These are phyloP conservation scores for Trichomalopsis sarcophagae DNA, from an alignment of 1,140 invertebrate species.

Conservation along the genomic window DNA sequence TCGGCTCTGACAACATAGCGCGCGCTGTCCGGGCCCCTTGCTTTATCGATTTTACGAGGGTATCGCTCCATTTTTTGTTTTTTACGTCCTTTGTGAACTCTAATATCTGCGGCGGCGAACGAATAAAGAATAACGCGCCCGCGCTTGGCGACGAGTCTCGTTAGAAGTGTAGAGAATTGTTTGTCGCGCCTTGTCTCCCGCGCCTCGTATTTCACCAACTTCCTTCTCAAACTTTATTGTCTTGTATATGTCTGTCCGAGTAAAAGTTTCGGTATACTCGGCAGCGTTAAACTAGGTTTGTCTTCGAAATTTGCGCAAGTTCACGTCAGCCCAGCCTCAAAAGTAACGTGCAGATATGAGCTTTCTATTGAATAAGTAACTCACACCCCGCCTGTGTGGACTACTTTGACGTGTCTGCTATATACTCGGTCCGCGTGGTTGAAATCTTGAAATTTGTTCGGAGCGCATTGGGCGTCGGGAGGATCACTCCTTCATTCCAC, in stretches of 20 bases:
- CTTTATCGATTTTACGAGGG: neutral
- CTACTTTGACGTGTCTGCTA: neutral
- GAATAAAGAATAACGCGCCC: no score
- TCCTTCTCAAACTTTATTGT: neutral
- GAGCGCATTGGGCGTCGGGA: no score
- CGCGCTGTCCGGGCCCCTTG: neutral
- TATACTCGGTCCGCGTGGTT: no score
- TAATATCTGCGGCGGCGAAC: no score
- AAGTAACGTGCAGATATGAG: neutral
- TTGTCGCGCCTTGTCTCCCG: neutral
- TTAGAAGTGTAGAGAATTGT: neutral
- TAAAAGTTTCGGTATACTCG: neutral
- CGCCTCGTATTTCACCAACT: neutral
- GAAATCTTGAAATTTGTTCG: no score
- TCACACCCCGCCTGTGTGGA: neutral
- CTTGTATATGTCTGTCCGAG: neutral
- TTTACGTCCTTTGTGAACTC: no score
- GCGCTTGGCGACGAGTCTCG: no score
- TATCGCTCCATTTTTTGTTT: neutral
- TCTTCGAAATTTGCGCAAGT: neutral
- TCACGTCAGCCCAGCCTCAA: neutral
- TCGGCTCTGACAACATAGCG: neutral
- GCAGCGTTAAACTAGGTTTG: neutral
- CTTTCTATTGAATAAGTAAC: constrained; percentile 1
- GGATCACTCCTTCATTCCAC: no score